phyloP scores from a whole-genome alignment of 2,888 invertebrate species.

The Drosophila lutescens region DNA sequence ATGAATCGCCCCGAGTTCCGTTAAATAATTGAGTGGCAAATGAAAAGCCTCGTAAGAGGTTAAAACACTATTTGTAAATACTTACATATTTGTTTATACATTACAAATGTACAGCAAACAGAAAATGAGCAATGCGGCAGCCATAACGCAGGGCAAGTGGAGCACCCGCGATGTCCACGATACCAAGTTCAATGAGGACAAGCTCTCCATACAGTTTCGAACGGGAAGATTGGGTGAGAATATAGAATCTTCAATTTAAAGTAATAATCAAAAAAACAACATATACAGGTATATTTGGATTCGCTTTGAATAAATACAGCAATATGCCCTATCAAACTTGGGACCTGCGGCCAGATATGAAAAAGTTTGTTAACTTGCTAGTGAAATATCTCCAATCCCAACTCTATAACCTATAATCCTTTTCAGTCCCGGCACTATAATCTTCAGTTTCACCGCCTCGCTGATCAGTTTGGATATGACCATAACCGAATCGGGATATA shows the following conservation, averaged over 20 bases:
- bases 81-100: not conserved
- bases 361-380: constrained; percentile 68
- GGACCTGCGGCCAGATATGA: constrained; percentile 90
- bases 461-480: constrained; percentile 86
- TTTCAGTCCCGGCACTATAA: constrained; percentile 79
- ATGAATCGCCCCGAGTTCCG: constrained; percentile 4
- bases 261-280: not conserved
- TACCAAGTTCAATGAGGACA: constrained; percentile 93
- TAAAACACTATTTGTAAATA: not conserved
- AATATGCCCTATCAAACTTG: constrained; percentile 94
- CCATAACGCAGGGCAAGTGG: constrained; percentile 86
- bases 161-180: constrained; percentile 90
- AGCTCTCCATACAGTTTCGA: constrained; percentile 90
- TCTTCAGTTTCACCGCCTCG: constrained; percentile 86
- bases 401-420: not conserved
- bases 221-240: constrained; percentile 87
- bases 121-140: constrained; percentile 59
- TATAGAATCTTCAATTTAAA: too few relatives aligned
- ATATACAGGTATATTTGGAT: constrained; percentile 87
- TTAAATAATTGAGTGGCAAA: not conserved
- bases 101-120: constrained; percentile 20
- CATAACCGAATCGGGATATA: constrained; percentile 84
- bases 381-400: too few relatives aligned
- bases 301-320: constrained; percentile 90
- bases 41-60: not conserved